Evolutionary conservation across 2,113 vertebrate genomes (phyloP), one percentile per base, ranked within the genome.

Genomic region (Rana temporaria): DNA sequence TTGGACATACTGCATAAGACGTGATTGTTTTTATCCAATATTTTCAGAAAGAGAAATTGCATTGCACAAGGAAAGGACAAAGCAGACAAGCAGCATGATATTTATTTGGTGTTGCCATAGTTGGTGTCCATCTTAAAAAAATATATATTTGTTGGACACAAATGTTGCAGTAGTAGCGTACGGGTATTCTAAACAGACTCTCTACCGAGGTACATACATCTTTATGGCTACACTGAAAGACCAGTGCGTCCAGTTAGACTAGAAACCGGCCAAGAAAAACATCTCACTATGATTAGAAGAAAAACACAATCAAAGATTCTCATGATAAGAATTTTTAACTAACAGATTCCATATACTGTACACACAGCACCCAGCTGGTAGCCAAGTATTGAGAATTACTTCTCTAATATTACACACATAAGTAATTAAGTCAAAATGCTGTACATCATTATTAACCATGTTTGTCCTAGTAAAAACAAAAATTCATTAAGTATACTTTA

Each of bases 101-200:
- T 97, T 96, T 97, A 95, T 95, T 96, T 94, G 89, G 93, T 94
- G 94, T 93, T 92, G 92, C 90, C 94, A 89, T 78, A 91, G 89
- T 85, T 70, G 72, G 85, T 91, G 89, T 32, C 42, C 89, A 91
- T 90, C 84, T 66, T 79, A 86, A 88, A 87, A 87, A 87, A 85
- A 88, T 86, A 72, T 84, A 85, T 74, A 20, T 60, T 85, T 6
- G 71, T 84, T 84, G 86, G 82, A 74, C 86, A 68, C 84, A 72
- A 53, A 0, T 68, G 84, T 86, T 30, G 88, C 85, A 90, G 53
- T 86, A 81, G 69, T 48, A 48, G 60, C 84, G 84, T 86, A 83
- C 90, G 80, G 72, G 77, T 84, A 26, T 84, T 86, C 85, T 86
- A 88, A 89, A 86, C 84, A 87, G 85, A 84, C 86, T 85, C 81